phyloP scores from a whole-genome alignment of 2,113 vertebrate species.

The Atherinomorus stipes region DNA sequence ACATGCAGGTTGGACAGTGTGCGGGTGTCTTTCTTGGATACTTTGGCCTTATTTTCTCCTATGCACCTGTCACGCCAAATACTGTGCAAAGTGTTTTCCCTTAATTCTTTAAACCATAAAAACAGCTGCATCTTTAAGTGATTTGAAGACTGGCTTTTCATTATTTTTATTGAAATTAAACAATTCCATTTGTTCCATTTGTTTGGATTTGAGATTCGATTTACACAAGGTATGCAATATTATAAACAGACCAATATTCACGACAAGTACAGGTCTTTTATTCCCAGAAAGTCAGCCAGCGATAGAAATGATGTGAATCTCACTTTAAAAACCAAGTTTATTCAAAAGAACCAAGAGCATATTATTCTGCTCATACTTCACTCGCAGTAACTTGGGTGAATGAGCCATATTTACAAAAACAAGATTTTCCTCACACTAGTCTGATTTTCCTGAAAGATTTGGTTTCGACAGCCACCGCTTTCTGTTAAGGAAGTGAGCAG shows the following conservation, averaged over 20 bases:
- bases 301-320: no score
- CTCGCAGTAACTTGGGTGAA: conserved; percentile 9
- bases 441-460: neutral
- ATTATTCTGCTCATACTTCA: neutral
- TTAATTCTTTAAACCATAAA: no score
- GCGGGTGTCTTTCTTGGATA: no score
- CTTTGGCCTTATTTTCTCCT: no score
- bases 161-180: neutral
- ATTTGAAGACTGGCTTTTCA: neutral
- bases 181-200: neutral
- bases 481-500: conserved; percentile 31
- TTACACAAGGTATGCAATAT: neutral
- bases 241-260: no score
- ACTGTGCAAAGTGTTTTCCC: no score
- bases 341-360: neutral
- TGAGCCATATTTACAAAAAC: conserved; percentile 17
- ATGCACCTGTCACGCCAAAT: no score
- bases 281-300: no score
- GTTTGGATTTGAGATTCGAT: neutral
- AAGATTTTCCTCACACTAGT: conserved; percentile 19
- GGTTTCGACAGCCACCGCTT: conserved; percentile 7
- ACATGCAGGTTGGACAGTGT: no score
- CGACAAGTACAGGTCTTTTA: no score
- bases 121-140: no score
- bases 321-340: neutral